Evolutionary conservation across 92 coral and sea anemone species (phyloP), one percentile per base, ranked within the genome.

Genomic region (Zoanthus sociatus): DNA sequence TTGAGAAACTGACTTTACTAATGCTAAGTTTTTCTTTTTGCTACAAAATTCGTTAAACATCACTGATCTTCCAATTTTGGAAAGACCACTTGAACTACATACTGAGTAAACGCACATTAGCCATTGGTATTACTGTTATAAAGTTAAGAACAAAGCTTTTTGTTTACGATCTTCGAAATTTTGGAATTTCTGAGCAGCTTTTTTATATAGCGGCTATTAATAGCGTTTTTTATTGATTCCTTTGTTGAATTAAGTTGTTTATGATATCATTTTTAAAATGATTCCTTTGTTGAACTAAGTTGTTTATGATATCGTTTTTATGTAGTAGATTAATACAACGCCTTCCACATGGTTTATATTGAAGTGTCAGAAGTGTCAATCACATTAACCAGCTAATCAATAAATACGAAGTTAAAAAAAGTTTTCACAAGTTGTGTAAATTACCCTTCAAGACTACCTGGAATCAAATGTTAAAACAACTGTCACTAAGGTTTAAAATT

Each of bases 291-390:
- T 30, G 17, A 30, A 33, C 30, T 69, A 69, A 69, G 74, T 69
- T 33, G 74, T 30, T 33, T 32, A 69, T 69, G 74, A 69, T 69
- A 69, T 69, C 74, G 46, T 69, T 69, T 69, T 30, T 9, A 30
- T 63, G 3, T 63, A 63, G 31, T 69, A 5, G 4, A 26, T 69
- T 9, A 32, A 13, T 21, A 7, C 44, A 6, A 5, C 46, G 21
- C 7, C 18, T 61, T 15, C 42, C 9, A 9, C 42, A 37, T 37
- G 42, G 42, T 4, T 37, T 37, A 37, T 37, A 37, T 37, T 37
- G 42, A 37, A 37, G 42, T 37, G 16, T 11, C 31, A 69, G 3
- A 30, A 69, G 3, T 69, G 73, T 69, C 32, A 12, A 26, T 26
- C 73, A 18, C 45, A 5, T 21, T 26, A 6, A 8, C 14, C 26